Conservation (phyloP, 1,140 invertebrate genomes). For the Campoletis sonorensis region DNA sequence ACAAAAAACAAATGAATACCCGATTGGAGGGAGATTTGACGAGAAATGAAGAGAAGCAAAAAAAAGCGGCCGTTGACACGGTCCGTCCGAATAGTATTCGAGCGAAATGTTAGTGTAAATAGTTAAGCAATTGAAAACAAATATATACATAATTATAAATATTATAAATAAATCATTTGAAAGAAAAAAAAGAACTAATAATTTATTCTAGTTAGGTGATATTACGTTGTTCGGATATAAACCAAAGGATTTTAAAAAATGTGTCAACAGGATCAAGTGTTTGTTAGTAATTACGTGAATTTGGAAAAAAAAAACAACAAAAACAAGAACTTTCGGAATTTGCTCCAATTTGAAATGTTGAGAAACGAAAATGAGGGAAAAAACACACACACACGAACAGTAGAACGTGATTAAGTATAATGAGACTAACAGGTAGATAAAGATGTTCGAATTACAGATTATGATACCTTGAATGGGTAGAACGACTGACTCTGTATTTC, state of each 20-base stretch:
- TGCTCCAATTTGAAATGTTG: no score
- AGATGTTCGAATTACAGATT: slow-evolving; percentile 53
- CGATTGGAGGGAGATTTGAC: background rate
- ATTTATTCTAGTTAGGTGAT: slow-evolving; percentile 73
- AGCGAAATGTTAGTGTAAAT: slow-evolving; percentile 67
- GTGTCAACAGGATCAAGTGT: slow-evolving; percentile 32
- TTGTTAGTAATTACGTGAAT: slow-evolving; percentile 7
- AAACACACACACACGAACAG: no score
- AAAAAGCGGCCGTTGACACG: slow-evolving; percentile 8
- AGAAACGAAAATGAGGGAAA: background rate
- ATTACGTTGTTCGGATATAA: slow-evolving; percentile 57
- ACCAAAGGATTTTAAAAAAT: slow-evolving; percentile 38
- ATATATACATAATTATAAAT: slow-evolving; percentile 46
- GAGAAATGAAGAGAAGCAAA: slow-evolving; percentile 17
- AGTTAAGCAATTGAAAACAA: slow-evolving; percentile 63
- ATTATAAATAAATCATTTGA: no score
- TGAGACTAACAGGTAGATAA: slow-evolving; percentile 28
- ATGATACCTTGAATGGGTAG: slow-evolving; percentile 57
- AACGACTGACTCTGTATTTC: slow-evolving; percentile 69
- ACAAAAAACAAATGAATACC: slow-evolving; percentile 40
- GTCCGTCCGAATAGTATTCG: slow-evolving; percentile 28
- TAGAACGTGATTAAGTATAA: background rate
- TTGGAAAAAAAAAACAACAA: slow-evolving; percentile 24
- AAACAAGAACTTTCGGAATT: no score
- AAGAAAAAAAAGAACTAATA: slow-evolving; percentile 60